Conservation (phyloP, 2,113 vertebrate genomes). For the Typhlomys cinereus region DNA sequence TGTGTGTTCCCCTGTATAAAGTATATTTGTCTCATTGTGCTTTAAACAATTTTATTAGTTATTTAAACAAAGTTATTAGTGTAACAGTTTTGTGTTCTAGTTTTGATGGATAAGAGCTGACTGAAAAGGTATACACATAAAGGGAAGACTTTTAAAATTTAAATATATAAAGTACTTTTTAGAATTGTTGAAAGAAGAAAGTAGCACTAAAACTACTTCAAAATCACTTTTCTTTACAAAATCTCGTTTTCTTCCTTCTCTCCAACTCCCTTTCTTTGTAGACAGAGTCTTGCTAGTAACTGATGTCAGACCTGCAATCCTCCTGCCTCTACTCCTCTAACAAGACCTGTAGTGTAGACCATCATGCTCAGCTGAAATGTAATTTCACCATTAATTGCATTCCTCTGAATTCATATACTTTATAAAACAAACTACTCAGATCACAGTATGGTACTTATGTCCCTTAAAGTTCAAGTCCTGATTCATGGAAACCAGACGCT, state of each 20-base stretch:
- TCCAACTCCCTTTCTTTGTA: too few species aligned
- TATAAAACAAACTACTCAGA: not conserved
- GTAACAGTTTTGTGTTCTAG: not conserved
- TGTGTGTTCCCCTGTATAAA: too few species aligned
- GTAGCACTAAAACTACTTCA: not conserved
- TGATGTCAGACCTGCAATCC: too few species aligned
- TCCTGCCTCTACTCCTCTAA: not conserved
- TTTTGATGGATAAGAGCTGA: not conserved
- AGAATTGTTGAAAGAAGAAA: not conserved
- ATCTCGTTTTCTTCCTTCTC: not conserved
- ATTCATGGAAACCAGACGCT: not conserved
- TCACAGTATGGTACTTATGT: not conserved
- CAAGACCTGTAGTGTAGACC: not conserved
- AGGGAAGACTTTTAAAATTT: not conserved
- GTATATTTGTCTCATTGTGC: too few species aligned
- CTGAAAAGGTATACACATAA: not conserved
- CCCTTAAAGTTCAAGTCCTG: not conserved
- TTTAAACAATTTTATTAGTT: too few species aligned
- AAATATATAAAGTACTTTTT: not conserved
- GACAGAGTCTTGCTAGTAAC: not conserved
- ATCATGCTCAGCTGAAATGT: not conserved
- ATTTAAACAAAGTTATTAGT: too few species aligned
- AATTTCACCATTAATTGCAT: not conserved
- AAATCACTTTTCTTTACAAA: slow-evolving; percentile 11
- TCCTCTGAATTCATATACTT: not conserved